phyloP scores from a whole-genome alignment of 2,888 invertebrate genomes.

The Dolichopus griseipennis region DNA sequence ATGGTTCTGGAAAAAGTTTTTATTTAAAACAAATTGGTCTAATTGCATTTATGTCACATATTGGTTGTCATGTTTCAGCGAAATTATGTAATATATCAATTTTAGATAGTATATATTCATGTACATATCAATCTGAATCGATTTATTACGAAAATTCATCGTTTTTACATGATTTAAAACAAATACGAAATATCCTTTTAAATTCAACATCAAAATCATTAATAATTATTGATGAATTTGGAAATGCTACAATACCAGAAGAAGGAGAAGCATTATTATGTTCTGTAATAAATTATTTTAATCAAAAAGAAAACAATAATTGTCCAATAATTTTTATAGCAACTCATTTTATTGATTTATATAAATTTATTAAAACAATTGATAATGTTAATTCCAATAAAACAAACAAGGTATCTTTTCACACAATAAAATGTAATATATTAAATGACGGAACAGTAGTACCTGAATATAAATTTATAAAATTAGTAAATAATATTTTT shows the following conservation, averaged over 20 bases:
- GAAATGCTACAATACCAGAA: constrained; percentile 67
- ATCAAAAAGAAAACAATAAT: constrained; percentile 48
- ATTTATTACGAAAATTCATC: constrained; percentile 71
- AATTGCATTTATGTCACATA: constrained; percentile 75
- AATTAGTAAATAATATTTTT: background rate
- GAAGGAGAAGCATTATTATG: constrained; percentile 69
- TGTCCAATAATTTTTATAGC: constrained; percentile 64
- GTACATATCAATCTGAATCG: constrained; percentile 68
- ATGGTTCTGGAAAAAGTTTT: constrained; percentile 86
- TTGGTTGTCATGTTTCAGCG: constrained; percentile 86
- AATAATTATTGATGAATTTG: constrained; percentile 82
- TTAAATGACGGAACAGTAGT: constrained; percentile 9
- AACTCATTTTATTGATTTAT: constrained; percentile 67
- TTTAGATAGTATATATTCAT: constrained; percentile 63
- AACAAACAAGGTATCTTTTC: background rate
- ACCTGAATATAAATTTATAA: constrained; percentile 14
- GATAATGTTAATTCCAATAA: constrained; percentile 8
- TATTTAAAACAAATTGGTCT: constrained; percentile 79
- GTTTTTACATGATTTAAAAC: constrained; percentile 75
- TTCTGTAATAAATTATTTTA: constrained; percentile 59
- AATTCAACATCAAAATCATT: constrained; percentile 57
- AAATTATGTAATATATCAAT: constrained; percentile 60
- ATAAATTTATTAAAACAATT: constrained; percentile 45
- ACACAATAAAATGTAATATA: constrained; percentile 11
- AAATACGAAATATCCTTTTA: constrained; percentile 57